These are phyloP conservation scores for Corythornis vintsioides DNA, from an alignment of 2,113 vertebrate genomes.

Conservation along the genomic window DNA sequence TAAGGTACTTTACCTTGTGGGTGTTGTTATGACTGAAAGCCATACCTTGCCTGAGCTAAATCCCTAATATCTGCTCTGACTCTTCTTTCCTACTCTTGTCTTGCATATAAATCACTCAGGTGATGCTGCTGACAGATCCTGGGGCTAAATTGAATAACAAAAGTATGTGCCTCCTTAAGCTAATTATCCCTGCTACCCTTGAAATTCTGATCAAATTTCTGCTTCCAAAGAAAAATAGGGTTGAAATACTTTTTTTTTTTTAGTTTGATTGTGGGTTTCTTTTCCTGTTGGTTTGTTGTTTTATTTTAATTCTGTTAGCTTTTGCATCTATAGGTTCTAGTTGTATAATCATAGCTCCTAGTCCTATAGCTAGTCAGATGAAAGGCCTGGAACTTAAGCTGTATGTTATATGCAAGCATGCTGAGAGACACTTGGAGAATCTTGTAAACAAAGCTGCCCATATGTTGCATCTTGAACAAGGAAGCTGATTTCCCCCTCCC, in stretches of 20 bases:
- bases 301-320: not conserved
- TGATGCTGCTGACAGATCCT: conserved; percentile 8
- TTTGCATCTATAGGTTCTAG: not conserved
- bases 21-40: not conserved
- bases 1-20: rapidly evolving
- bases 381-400: not conserved
- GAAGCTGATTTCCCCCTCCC: not conserved
- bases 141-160: conserved; percentile 16
- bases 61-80: not conserved
- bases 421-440: not conserved
- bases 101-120: conserved; percentile 8
- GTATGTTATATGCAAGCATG: not conserved
- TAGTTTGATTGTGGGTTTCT: too few species aligned
- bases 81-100: not conserved
- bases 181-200: conserved; percentile 28
- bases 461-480: not conserved
- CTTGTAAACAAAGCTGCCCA: not conserved
- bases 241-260: rapidly evolving
- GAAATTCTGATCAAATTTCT: conserved; percentile 24
- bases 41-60: not conserved
- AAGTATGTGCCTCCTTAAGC: not conserved
- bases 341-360: not conserved
- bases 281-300: too few species aligned
- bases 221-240: not conserved
- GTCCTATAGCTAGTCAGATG: not conserved